Evolutionary conservation across 2,888 invertebrate genomes (phyloP).

Genomic region (Charanyca ferruginea): DNA sequence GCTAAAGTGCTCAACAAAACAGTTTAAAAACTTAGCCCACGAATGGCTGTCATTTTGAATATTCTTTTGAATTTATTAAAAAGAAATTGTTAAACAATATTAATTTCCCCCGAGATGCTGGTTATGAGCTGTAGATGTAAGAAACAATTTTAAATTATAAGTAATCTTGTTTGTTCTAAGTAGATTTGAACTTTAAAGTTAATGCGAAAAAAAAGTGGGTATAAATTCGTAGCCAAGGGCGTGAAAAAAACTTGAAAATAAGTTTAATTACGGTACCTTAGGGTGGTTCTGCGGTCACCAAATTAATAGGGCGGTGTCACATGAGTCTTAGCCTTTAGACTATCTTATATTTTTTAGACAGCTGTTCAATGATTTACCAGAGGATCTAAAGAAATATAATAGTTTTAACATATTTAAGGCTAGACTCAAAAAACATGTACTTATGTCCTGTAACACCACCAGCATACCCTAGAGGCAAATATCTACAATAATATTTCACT

Average conservation of each 20-base stretch:
- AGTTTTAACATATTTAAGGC: too few species aligned
- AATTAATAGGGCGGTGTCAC: neutral
- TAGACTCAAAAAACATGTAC: too few species aligned
- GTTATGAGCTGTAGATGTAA: conserved; percentile 6
- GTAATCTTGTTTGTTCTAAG: conserved; percentile 29
- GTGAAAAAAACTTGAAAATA: conserved; percentile 17
- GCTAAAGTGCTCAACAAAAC: conserved; percentile 16
- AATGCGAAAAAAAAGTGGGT: too few species aligned
- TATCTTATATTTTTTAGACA: too few species aligned
- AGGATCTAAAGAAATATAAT: too few species aligned
- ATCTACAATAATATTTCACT: too few species aligned
- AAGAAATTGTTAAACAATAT: conserved; percentile 20
- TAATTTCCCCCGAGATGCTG: conserved; percentile 50
- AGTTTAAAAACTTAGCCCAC: conserved; percentile 7
- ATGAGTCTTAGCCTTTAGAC: neutral
- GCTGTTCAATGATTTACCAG: too few species aligned
- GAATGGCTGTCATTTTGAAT: conserved; percentile 22
- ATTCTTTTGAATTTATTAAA: conserved; percentile 11
- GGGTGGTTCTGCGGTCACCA: neutral
- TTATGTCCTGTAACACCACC: too few species aligned
- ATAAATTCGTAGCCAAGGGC: conserved; percentile 18
- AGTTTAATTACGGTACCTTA: conserved; percentile 4
- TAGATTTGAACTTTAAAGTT: conserved; percentile 33
- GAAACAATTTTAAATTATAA: conserved; percentile 27
- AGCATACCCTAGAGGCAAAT: too few species aligned